A percentile compares a stretch with the other conserved stretches of the same genome.
phyloP scores from a whole-genome alignment of 2,888 invertebrate species.

The Carterocephalus palaemon region DNA sequence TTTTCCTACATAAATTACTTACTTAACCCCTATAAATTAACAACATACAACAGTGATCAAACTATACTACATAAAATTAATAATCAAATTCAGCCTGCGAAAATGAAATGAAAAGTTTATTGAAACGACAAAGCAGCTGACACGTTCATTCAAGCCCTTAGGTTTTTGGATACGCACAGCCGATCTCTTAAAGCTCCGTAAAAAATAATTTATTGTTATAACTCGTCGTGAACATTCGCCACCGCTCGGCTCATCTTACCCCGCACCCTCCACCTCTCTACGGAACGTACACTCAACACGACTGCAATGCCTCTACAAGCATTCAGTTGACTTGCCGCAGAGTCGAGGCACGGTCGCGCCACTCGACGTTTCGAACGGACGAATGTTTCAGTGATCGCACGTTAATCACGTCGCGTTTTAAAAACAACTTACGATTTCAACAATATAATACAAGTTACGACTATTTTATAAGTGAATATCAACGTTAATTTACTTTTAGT shows the following conservation, averaged over 20 bases:
- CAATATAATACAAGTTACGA: conserved; percentile 27
- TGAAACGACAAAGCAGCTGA: conserved; percentile 45
- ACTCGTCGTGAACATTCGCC: conserved; percentile 76
- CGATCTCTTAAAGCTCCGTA: conserved; percentile 69
- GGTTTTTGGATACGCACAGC: conserved; percentile 54
- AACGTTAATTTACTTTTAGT: conserved; percentile 22
- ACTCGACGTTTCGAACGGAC: conserved; percentile 62
- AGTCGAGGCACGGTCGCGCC: conserved; percentile 73
- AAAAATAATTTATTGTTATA: conserved; percentile 77
- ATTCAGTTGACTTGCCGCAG: conserved; percentile 72
- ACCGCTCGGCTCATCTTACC: conserved; percentile 69
- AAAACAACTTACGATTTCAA: conserved; percentile 45
- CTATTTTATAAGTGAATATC: conserved; percentile 5
- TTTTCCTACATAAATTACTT: too few relatives aligned
- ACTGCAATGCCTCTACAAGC: conserved; percentile 66
- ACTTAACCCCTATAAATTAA: too few relatives aligned
- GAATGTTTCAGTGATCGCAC: conserved; percentile 68
- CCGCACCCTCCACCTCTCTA: conserved; percentile 53
- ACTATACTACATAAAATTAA: not conserved
- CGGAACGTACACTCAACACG: conserved; percentile 65
- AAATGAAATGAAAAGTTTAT: not conserved
- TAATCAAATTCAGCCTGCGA: conserved; percentile 17
- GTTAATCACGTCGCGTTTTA: conserved; percentile 60
- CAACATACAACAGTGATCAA: not conserved
- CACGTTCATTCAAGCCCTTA: conserved; percentile 63